A percentile compares a stretch with the other conserved stretches of the same genome.
These are phyloP conservation scores for Nasonovia ribisnigri DNA, from an alignment of 2,888 invertebrate genomes.

Conservation along the genomic window DNA sequence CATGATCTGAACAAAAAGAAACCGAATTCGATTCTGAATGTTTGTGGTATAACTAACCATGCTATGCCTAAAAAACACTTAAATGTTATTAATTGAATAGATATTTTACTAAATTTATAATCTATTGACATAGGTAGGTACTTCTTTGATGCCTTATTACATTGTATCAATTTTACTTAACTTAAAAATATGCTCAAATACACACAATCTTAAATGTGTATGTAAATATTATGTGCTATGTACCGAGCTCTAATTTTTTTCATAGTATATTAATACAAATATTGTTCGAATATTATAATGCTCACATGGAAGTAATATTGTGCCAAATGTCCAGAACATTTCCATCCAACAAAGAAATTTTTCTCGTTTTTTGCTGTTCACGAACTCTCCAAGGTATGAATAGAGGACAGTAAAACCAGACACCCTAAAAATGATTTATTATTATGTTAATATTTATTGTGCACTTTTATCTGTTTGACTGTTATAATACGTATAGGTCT, in stretches of 20 bases:
- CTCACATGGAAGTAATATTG: slow-evolving; percentile 81
- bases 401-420: slow-evolving; percentile 78
- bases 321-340: slow-evolving; percentile 86
- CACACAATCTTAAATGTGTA: not conserved
- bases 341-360: slow-evolving; percentile 88
- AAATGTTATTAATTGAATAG: not conserved
- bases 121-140: too few species aligned
- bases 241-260: too few species aligned
- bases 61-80: slow-evolving; percentile 76
- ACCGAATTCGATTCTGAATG: slow-evolving; percentile 74
- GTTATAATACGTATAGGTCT: not conserved
- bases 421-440: slow-evolving; percentile 3
- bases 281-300: slow-evolving; percentile 43
- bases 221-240: too few species aligned
- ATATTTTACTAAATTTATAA: not conserved
- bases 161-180: not conserved
- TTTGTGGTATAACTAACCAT: slow-evolving; percentile 82
- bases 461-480: not conserved
- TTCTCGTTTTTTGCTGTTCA: slow-evolving; percentile 83
- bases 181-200: not conserved
- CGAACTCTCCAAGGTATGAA: slow-evolving; percentile 84
- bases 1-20: slow-evolving; percentile 81
- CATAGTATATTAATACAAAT: too few species aligned
- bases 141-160: not conserved
- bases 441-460: not conserved